Evolutionary conservation across 2,888 invertebrate genomes (phyloP), one percentile per base, ranked within the genome.

Genomic region (Esperia sulphurella): DNA sequence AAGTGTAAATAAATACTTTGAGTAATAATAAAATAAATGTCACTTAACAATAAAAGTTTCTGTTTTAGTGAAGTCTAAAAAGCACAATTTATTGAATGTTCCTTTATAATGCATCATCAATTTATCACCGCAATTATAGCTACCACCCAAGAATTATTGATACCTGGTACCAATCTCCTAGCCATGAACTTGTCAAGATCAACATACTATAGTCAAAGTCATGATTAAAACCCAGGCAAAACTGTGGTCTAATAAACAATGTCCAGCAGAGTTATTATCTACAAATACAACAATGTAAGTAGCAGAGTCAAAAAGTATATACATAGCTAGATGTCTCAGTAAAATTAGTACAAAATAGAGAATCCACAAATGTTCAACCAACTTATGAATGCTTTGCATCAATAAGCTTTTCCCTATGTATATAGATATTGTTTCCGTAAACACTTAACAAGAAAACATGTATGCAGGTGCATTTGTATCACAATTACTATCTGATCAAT

Each of bases 1-100:
- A 65, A 70, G 62, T 68, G 61, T 61, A 65, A 61, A 62, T 61
- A 61, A 59, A 54, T 48, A 51, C 40, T 47, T 41, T 13, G 44
- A 35, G 49, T 42, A 31, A 14, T 42, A 31, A 14, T 47, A 46
- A 50, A 45, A 44, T 44, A 41, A 50, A 43, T 35, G 1, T 5
- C 30, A 30, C 5, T 35, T 3, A n/a, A 35, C 31, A 35, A n/a
- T 35, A n/a, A 35, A 35, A 35, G 10, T 31, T 31, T 1, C 9
- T 31, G 31, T 31, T 31, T 9, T 31, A 9, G 9, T 31, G 10
- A 31, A 31, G 31, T 31, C 9, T 31, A 10, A 31, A 31, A 31
- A 21, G 21, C 21, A 10, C 31, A 31, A 31, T 31, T 31, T 31
- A 31, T 9, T 9, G 10, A 8, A 7, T 5, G 10, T 30, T 7